phyloP scores from a whole-genome alignment of 2,113 vertebrate genomes.

The Neodontobutis hainanensis region DNA sequence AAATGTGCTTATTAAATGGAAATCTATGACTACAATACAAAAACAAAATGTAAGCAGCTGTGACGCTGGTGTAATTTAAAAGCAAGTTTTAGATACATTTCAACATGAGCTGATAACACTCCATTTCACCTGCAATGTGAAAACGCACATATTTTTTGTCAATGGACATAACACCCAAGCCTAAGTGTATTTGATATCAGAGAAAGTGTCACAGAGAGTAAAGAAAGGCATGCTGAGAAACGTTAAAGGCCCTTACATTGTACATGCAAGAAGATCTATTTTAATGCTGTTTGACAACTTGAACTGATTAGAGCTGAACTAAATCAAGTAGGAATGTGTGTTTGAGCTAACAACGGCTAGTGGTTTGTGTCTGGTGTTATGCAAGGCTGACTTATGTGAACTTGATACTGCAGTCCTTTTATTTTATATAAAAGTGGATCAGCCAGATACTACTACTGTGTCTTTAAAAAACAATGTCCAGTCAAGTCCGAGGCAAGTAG shows the following conservation, averaged over 20 bases:
- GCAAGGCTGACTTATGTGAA: slow-evolving; percentile 11
- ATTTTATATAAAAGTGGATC: slow-evolving; percentile 27
- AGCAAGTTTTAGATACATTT: background rate
- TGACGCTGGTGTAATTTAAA: background rate
- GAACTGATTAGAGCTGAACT: slow-evolving; percentile 56
- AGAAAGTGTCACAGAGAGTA: slow-evolving; percentile 6
- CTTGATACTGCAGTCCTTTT: slow-evolving; percentile 25
- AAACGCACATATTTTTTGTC: background rate
- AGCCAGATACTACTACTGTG: background rate
- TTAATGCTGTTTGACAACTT: slow-evolving; percentile 64
- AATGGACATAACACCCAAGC: slow-evolving; percentile 13
- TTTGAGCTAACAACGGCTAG: slow-evolving; percentile 30
- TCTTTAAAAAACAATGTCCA: slow-evolving; percentile 8
- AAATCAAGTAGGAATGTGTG: slow-evolving; percentile 58
- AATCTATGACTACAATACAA: too few relatives aligned
- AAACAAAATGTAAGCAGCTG: background rate
- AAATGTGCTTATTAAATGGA: too few relatives aligned
- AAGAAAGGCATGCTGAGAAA: slow-evolving; percentile 8
- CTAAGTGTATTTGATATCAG: slow-evolving; percentile 9
- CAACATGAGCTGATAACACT: background rate
- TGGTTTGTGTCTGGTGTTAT: slow-evolving; percentile 29
- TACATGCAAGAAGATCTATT: slow-evolving; percentile 35
- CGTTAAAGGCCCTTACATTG: slow-evolving; percentile 18
- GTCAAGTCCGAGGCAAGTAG: slow-evolving; percentile 13
- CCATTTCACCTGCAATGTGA: too few relatives aligned